Evolutionary conservation across 1,140 invertebrate species (phyloP), one percentile per base, ranked within the genome.

Genomic region (Danaus melanippus): DNA sequence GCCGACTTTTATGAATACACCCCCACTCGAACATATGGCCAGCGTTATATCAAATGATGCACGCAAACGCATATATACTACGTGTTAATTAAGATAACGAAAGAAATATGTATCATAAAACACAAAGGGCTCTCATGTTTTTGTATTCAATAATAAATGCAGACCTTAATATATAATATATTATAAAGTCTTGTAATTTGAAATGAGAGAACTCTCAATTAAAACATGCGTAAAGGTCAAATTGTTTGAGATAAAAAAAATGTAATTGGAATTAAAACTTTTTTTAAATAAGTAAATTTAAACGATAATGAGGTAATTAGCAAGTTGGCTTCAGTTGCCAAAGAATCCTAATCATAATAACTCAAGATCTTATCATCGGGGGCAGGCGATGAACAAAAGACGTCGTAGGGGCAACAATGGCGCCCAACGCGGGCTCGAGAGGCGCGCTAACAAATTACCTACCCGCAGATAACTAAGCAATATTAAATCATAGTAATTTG

Each of bases 401-500:
- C 74, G 71, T 67, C 69, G 66, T 63, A 71, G 50, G 62, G 57
- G 71, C 74, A 82, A 86, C 84, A 84, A 86, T 86, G 77, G 79
- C 74, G 69, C 69, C 72, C 74, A 66, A 70, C 69, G 69, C 61
- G 73, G 72, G 64, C 70, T 69, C 49, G 65, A 68, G 74, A 76
- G 72, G 62, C 73, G 72, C 75, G 69, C 76, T 81, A 84, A 86
- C 81, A 86, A 86, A 86, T 84, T 84, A 80, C 81, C 74, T 66
- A 58, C 79, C 74, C 76, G 61, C 77, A 84, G 84, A 86, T 86
- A 86, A 86, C 79, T 86, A 84, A 79, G 80, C 79, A 84, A 86
- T 86, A 84, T 84, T 86, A 86, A 86, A 84, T 86, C 84, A 86
- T 82, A 84, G 80, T 81, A 84, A 84, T 86, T 84, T 86, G 77